phyloP scores from a whole-genome alignment of 2,888 invertebrate genomes.

The Hipparchia sbordonii region DNA sequence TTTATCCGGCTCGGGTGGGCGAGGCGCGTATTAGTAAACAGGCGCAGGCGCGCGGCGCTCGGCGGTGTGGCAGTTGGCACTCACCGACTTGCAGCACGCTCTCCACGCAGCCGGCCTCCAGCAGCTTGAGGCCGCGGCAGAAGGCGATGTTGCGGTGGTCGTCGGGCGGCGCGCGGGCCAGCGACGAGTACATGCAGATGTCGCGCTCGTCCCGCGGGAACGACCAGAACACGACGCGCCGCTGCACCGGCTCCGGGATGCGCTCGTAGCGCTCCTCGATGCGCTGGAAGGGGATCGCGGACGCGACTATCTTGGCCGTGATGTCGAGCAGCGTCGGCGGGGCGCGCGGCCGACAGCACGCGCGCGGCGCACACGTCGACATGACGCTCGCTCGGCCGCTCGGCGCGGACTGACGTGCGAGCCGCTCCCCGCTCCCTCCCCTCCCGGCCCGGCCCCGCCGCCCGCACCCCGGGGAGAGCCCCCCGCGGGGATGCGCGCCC shows the following conservation, averaged over 20 bases:
- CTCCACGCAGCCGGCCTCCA: slow-evolving; percentile 92
- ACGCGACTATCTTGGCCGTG: slow-evolving; percentile 92
- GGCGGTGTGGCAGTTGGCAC: slow-evolving; percentile 57
- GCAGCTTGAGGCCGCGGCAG: slow-evolving; percentile 92
- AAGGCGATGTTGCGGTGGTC: slow-evolving; percentile 93
- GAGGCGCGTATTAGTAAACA: slow-evolving; percentile 83
- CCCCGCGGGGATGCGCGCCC: slow-evolving; percentile 72
- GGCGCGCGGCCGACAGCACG: slow-evolving; percentile 81
- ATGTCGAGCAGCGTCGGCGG: slow-evolving; percentile 91
- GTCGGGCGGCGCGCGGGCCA: slow-evolving; percentile 83
- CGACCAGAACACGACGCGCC: slow-evolving; percentile 94
- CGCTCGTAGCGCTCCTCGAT: slow-evolving; percentile 94
- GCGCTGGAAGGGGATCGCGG: slow-evolving; percentile 92
- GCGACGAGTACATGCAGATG: slow-evolving; percentile 94
- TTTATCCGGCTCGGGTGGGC: slow-evolving; percentile 82
- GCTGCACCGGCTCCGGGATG: slow-evolving; percentile 94
- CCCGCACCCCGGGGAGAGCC: slow-evolving; percentile 41
- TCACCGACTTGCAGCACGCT: slow-evolving; percentile 95
- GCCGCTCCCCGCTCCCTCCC: neutral
- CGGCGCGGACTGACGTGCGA: slow-evolving; percentile 74
- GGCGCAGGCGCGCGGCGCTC: slow-evolving; percentile 71
- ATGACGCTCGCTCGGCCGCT: slow-evolving; percentile 81
- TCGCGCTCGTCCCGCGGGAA: slow-evolving; percentile 94
- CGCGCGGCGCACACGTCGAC: slow-evolving; percentile 80
- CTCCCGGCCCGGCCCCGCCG: slow-evolving; percentile 52